Conservation (phyloP, 2,888 invertebrate genomes). For the Lobophora halterata region DNA sequence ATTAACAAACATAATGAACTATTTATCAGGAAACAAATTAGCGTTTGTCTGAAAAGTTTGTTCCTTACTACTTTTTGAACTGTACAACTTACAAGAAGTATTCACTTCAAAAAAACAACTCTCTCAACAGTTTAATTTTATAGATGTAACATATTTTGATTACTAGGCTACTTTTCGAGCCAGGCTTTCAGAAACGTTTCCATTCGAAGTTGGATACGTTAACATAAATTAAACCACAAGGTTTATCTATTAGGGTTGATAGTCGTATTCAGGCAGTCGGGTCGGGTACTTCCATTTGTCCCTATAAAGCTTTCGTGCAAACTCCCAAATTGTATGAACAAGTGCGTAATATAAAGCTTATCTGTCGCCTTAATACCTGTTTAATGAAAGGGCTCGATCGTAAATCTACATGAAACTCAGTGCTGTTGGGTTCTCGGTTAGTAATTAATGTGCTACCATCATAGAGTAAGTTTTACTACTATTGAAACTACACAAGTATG, state of each 20-base stretch:
- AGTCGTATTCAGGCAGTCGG: conserved; percentile 54
- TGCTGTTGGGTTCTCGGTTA: conserved; percentile 69
- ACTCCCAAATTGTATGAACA: conserved; percentile 68
- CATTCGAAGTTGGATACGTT: conserved; percentile 47
- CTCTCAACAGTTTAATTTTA: conserved; percentile 25
- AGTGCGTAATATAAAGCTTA: conserved; percentile 70
- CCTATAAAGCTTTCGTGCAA: conserved; percentile 62
- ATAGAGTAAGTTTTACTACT: conserved; percentile 73
- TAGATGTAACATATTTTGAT: conserved; percentile 30
- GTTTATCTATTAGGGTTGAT: conserved; percentile 57
- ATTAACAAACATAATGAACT: too few relatives aligned
- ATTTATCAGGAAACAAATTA: too few relatives aligned
- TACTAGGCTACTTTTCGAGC: conserved; percentile 27
- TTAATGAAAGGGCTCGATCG: conserved; percentile 79
- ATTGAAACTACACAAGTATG: conserved; percentile 73
- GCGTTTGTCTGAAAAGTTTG: too few relatives aligned
- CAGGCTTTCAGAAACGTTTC: conserved; percentile 34
- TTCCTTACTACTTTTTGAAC: too few relatives aligned
- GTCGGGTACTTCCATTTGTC: conserved; percentile 60
- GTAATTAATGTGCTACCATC: conserved; percentile 76
- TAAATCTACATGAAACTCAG: conserved; percentile 78
- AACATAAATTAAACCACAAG: conserved; percentile 57
- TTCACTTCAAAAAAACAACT: conserved; percentile 17
- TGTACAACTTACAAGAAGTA: too few relatives aligned
- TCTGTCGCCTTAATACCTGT: conserved; percentile 77